These are phyloP conservation scores for Sebastes reedi DNA, from an alignment of 2,797 vertebrate species.

Conservation along the genomic window DNA sequence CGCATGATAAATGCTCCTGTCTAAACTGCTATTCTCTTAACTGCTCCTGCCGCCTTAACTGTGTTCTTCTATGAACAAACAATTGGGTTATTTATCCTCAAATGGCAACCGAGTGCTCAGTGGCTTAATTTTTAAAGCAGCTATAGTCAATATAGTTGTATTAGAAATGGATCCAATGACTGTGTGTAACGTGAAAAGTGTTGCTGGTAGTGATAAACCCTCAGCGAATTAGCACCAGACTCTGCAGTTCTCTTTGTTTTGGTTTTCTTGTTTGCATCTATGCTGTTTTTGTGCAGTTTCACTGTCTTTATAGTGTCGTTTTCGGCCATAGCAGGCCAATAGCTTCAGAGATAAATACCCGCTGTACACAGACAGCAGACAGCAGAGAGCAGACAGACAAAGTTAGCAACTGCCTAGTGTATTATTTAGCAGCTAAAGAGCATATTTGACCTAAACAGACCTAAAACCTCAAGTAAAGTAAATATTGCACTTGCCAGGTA, in stretches of 20 bases:
- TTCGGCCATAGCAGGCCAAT: fast-evolving
- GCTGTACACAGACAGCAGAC: too few species aligned
- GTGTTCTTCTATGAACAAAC: slow-evolving; percentile 1
- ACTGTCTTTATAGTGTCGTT: neutral
- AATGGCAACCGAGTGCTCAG: neutral
- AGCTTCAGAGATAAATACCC: too few species aligned
- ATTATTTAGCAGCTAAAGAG: neutral
- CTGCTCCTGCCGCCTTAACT: slow-evolving; percentile 4
- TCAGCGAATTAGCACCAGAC: neutral
- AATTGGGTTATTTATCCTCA: neutral
- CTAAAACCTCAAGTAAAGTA: neutral
- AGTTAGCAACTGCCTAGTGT: neutral
- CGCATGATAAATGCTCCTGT: slow-evolving; percentile 54
- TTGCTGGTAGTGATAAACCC: too few species aligned
- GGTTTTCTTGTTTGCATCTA: too few species aligned
- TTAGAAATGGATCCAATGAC: neutral
- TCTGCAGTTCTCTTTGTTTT: neutral
- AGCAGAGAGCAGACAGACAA: too few species aligned
- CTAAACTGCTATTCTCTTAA: slow-evolving; percentile 25
- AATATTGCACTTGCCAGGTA: neutral
- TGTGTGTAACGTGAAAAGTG: neutral
- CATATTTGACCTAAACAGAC: neutral
- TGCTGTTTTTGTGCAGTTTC: neutral
- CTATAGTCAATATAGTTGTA: neutral
- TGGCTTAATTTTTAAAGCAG: neutral